Evolutionary conservation across 2,888 invertebrate species (phyloP), one percentile per base, ranked within the genome.

Genomic region (Leptinotarsa haldemani): DNA sequence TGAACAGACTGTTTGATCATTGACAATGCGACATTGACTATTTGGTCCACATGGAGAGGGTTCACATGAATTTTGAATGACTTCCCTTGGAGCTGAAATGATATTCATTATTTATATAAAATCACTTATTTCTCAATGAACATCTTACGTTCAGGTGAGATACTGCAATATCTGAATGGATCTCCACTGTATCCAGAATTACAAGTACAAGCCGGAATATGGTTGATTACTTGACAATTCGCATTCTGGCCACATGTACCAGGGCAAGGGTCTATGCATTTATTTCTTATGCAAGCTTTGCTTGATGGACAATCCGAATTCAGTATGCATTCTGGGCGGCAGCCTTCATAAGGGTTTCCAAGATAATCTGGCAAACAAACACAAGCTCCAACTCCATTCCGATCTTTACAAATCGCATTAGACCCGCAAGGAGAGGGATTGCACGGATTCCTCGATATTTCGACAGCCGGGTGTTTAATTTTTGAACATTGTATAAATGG

Each of bases 11-110:
- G 93, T 85, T 82, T 87, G 87, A 5, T 77, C 80, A 73, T 87
- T 87, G 12, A 85, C 91, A 83, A 92, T 91, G 61, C 90, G 88
- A 83, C 94, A 95, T 82, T 92, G 90, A 74, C 93, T 91, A 81
- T 94, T 94, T 15, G 93, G 90, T 52, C 94, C 94, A 84, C 94
- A 94, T 2, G 93, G 93, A 30, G 92, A 91, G 53, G 93, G 93
- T 82, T 89, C 89, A 80, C 94, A 94, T 1, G 92, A 93, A 82
- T 92, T 90, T 69, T 66, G 40, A 2, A 84, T 83, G 83, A 88
- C 88, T 58, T 76, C 76, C 80, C 76, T 76, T 40, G 80, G 73
- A 48, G 65, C 73, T 73, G 56, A 65, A 83, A 83, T 81, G 78
- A 73, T 80, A 80, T 48, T 52, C 50, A 40, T 30, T 12, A 56